Percentiles rank a stretch among this genome's conserved stretches.
These are phyloP conservation scores for Melanerpes aurifrons DNA, from an alignment of 2,113 vertebrate genomes.

Conservation along the genomic window DNA sequence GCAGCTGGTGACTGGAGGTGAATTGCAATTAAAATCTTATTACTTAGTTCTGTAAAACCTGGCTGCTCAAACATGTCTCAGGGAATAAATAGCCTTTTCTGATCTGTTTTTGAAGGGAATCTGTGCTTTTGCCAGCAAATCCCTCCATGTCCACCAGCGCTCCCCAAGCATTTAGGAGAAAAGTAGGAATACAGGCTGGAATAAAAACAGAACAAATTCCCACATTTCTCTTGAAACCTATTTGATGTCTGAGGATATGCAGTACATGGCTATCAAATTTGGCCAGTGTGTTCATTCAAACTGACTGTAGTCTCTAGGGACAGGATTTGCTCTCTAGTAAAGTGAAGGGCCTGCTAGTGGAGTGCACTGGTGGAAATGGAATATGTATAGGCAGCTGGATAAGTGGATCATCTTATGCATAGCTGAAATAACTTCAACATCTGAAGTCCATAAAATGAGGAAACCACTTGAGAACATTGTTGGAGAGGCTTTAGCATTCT, in stretches of 20 bases:
- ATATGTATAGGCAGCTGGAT: neutral
- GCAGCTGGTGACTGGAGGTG: neutral
- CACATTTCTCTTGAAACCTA: neutral
- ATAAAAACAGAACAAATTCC: neutral
- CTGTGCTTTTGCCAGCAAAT: neutral
- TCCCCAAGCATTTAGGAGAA: neutral
- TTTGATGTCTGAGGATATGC: neutral
- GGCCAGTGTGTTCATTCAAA: neutral
- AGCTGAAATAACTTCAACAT: constrained; percentile 6
- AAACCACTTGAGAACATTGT: neutral
- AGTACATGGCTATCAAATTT: neutral
- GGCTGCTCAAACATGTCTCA: neutral
- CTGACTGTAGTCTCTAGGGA: neutral
- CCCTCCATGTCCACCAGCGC: neutral
- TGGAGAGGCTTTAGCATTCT: neutral
- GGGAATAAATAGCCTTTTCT: neutral
- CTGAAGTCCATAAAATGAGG: constrained; percentile 18
- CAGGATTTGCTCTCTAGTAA: neutral
- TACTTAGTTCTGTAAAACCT: neutral
- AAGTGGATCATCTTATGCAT: neutral
- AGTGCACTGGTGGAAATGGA: neutral
- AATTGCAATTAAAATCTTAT: neutral
- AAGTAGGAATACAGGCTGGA: neutral
- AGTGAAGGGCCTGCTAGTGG: neutral
- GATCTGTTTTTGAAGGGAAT: neutral